Conservation (phyloP, 2,888 invertebrate genomes). For the Drosophila flavopinicola region DNA sequence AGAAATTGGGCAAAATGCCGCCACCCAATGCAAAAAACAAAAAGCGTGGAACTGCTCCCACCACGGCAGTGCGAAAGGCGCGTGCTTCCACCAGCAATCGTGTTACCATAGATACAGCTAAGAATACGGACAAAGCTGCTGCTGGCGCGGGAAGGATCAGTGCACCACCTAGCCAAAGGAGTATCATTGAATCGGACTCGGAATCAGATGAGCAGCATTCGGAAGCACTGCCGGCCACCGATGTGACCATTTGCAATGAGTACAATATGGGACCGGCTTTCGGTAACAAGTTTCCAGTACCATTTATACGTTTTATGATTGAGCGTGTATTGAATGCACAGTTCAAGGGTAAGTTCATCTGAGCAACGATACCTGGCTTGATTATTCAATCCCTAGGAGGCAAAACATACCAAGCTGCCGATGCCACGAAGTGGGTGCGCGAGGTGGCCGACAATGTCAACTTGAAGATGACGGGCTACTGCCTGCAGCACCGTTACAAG, state of each 20-base stretch:
- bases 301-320: constrained; percentile 47
- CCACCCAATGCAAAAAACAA: constrained; percentile 1
- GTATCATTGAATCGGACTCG: constrained; percentile 6
- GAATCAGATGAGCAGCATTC: constrained; percentile 21
- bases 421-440: constrained; percentile 58
- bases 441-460: constrained; percentile 58
- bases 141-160: not conserved
- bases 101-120: not conserved
- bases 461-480: constrained; percentile 39
- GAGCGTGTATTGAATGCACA: constrained; percentile 11
- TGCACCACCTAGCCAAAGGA: not conserved
- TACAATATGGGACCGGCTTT: constrained; percentile 66
- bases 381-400: constrained; percentile 1
- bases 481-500: constrained; percentile 49
- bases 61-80: not conserved
- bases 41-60: not conserved
- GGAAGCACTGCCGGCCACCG: constrained; percentile 39
- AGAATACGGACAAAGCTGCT: not conserved
- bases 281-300: constrained; percentile 59
- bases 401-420: constrained; percentile 44
- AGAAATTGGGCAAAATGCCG: constrained; percentile 23
- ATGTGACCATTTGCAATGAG: constrained; percentile 61
- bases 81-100: not conserved
- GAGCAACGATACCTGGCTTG: not conserved
- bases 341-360: constrained; percentile 29